Base-by-base conservation (phyloP, 2,113 vertebrate genomes). In the Dicerorhinus sumatrensis region DNA sequence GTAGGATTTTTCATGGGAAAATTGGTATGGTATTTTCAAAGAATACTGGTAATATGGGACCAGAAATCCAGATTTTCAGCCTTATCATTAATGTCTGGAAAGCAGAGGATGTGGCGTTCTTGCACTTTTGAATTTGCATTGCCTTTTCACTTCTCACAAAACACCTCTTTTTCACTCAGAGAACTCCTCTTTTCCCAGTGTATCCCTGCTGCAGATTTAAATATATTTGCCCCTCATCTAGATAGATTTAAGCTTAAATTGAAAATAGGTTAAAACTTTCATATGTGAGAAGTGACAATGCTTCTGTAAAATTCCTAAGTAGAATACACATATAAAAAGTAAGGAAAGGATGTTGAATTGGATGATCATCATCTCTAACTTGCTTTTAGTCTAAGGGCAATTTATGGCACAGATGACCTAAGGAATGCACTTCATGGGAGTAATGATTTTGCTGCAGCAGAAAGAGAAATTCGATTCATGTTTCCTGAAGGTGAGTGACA, bases 361-460 rank as follows among this genome's bases (percentile, higher is more conserved):
- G 42, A 67, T 77, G 46, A 31, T 80, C 46, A 93, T 85, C 58
- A 36, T 92, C 33, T 98, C 84, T 97, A 58, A 94, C 60, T 97
- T 98, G 33, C 72, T 98, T 98, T 94, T 97, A 99, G 99, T 97
- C 98, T 99, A 73, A 99, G 99, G 98, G 99, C 99, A 27, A 99
- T 99, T 96, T 99, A 99, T 97, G 99, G 99, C 65, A 99, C 99
- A 20, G 99, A 99, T 97, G 99, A 99, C 12, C 98, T 99, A 76
- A 98, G 99, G 93, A 99, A 99, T 14, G 99, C 98, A 0, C 98
- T 99, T 90, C 99, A 99, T 4, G 99, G 99, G 93, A 99, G 99
- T 89, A 96, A 98, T 54, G 99, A 98, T 56, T 99, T 99, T 97
- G 98, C 98, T 46, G 98, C 99, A 60, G 99, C 99, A 65, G 99